Conservation (phyloP, 2,797 vertebrate genomes). For the Mus caroli region DNA sequence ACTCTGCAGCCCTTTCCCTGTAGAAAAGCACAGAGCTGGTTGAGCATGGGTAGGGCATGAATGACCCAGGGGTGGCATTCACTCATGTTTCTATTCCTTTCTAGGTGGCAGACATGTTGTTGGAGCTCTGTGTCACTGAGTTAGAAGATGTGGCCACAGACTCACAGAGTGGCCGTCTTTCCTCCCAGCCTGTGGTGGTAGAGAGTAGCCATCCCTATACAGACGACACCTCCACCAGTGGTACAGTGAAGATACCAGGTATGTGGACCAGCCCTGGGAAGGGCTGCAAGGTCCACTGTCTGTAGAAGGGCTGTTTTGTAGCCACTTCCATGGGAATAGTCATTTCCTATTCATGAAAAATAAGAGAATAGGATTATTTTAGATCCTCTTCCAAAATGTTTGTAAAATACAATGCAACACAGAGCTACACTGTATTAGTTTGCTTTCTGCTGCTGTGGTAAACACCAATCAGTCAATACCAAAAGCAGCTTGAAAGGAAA, state of each 20-base stretch:
- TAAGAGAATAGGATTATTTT: neutral
- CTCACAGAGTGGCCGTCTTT: constrained; percentile 97
- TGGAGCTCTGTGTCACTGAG: constrained; percentile 98
- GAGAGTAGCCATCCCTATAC: constrained; percentile 99
- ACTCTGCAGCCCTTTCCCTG: neutral
- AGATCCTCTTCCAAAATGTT: neutral
- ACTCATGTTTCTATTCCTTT: neutral
- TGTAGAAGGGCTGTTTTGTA: neutral
- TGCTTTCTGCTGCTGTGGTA: neutral
- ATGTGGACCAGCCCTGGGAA: neutral
- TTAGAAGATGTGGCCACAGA: constrained; percentile 98
- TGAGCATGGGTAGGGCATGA: fast-evolving
- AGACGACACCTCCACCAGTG: constrained; percentile 98
- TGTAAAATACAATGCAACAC: neutral
- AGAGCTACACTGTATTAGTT: neutral
- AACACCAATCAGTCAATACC: neutral
- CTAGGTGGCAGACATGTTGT: constrained; percentile 98
- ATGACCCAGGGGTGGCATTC: fast-evolving
- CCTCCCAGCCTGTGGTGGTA: constrained; percentile 97
- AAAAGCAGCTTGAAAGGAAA: neutral
- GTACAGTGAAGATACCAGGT: constrained; percentile 99
- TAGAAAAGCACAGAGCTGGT: neutral
- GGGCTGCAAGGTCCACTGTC: fast-evolving
- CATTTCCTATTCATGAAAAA: neutral
- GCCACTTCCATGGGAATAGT: neutral